These are phyloP conservation scores for Paraplagusia blochii DNA, from an alignment of 2,113 vertebrate species.

Conservation along the genomic window DNA sequence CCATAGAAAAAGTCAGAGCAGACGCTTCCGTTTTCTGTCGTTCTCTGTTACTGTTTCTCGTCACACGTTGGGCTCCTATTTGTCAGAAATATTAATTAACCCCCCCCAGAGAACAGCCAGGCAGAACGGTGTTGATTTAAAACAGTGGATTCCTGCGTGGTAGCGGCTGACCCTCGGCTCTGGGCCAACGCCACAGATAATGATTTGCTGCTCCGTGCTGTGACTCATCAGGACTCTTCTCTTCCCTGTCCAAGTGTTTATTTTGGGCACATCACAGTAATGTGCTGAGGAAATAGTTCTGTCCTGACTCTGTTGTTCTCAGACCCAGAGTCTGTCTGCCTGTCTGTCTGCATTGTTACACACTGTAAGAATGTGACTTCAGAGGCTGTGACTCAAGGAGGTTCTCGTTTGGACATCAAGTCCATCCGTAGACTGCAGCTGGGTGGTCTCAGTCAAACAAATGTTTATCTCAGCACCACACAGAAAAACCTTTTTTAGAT, in stretches of 20 bases:
- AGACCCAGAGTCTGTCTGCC: not conserved
- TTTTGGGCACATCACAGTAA: constrained; percentile 30
- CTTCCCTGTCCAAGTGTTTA: constrained; percentile 24
- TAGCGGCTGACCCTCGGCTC: constrained; percentile 1
- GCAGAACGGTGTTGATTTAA: no score
- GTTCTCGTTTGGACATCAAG: constrained; percentile 5
- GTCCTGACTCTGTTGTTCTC: constrained; percentile 9
- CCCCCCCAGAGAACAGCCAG: no score
- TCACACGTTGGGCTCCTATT: no score
- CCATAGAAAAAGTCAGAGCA: no score
- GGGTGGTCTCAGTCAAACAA: no score
- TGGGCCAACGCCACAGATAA: constrained; percentile 3
- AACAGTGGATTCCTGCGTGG: not conserved
- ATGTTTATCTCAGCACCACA: no score
- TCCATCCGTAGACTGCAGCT: no score
- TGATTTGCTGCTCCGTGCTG: constrained; percentile 13
- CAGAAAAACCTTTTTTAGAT: no score
- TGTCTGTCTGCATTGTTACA: constrained; percentile 7
- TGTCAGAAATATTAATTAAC: no score
- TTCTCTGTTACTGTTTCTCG: no score
- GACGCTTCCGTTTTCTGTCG: no score
- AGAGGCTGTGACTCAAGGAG: constrained; percentile 6
- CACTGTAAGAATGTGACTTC: constrained; percentile 17
- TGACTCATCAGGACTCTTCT: constrained; percentile 19
- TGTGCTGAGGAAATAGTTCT: constrained; percentile 25